Evolutionary conservation across 2,113 vertebrate genomes (phyloP).

Genomic region (Acanthisitta chloris): DNA sequence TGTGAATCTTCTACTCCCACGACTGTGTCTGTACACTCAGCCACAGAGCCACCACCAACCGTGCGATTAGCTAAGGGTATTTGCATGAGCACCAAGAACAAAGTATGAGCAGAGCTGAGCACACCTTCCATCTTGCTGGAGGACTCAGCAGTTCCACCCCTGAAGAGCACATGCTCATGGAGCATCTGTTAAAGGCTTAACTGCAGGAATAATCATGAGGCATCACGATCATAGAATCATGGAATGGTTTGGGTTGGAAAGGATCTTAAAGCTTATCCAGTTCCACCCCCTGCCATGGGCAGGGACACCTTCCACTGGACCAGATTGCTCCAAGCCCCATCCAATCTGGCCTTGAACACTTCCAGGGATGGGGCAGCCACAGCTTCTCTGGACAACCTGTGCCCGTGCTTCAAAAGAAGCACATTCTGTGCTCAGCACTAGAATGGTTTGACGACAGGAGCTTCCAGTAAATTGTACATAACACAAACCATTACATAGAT

Average conservation of each 20-base stretch:
- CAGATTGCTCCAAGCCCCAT: accelerated
- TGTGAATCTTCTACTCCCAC: accelerated
- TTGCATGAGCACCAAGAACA: background rate
- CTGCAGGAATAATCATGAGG: background rate
- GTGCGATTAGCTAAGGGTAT: background rate
- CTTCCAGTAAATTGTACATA: background rate
- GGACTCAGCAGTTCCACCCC: background rate
- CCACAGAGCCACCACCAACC: background rate
- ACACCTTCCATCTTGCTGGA: background rate
- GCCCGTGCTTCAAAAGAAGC: background rate
- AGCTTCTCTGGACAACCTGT: background rate
- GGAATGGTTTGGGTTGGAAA: background rate
- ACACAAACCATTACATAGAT: background rate
- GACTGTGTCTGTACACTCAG: background rate
- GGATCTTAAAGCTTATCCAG: background rate
- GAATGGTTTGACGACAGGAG: background rate
- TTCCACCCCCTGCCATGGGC: background rate
- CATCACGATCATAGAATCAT: background rate
- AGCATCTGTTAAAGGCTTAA: background rate
- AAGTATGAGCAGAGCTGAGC: background rate
- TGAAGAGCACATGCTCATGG: accelerated
- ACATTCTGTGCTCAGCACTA: accelerated
- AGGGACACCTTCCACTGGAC: accelerated
- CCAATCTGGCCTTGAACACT: background rate
- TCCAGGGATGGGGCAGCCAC: background rate